Evolutionary conservation across 2,888 invertebrate species (phyloP), one percentile per base, ranked within the genome.

Genomic region (Myopa testacea): DNA sequence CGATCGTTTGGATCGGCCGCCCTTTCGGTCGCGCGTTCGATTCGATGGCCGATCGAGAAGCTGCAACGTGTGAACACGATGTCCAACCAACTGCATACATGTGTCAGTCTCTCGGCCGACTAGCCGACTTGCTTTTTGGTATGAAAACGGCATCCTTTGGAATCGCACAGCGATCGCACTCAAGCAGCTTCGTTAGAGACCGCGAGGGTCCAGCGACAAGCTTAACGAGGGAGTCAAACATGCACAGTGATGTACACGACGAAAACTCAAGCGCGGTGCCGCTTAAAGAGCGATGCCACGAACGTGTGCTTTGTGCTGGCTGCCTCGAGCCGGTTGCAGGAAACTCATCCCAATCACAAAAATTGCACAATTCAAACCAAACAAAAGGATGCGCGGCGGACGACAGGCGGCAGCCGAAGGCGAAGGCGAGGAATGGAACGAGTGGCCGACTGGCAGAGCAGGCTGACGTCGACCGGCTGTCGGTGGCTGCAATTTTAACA

Each of bases 51-150:
- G 50, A 45, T 40, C 52, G 52, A 50, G 65, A 37, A 6, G 37
- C 63, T n/a, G 80, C 63, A 77, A 58, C 71, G 71, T 60, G 81
- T 82, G 81, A 82, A 82, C 80, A 84, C 81, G 85, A 84, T 88
- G 88, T 88, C 88, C 88, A 87, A 88, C 86, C 85, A 84, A 85
- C 84, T 86, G 88, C 87, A 89, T 89, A 89, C 89, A 89, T 87
- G 85, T 89, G 89, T 89, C 88, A 89, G 82, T 85, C 87, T 79
- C 76, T 76, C 70, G 65, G 74, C n/a, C 40, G 78, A 58, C 62
- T 40, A 52, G 71, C 65, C 52, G 38, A 60, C 62, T 45, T 45
- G 76, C 69, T 52, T 38, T 3, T 45, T 10, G 45, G 45, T 37
- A 50, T 71, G 75, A 75, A 80, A 79, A 80, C 82, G 82, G 81